Base-by-base conservation (phyloP, 2,113 vertebrate species). In the Egretta garzetta region DNA sequence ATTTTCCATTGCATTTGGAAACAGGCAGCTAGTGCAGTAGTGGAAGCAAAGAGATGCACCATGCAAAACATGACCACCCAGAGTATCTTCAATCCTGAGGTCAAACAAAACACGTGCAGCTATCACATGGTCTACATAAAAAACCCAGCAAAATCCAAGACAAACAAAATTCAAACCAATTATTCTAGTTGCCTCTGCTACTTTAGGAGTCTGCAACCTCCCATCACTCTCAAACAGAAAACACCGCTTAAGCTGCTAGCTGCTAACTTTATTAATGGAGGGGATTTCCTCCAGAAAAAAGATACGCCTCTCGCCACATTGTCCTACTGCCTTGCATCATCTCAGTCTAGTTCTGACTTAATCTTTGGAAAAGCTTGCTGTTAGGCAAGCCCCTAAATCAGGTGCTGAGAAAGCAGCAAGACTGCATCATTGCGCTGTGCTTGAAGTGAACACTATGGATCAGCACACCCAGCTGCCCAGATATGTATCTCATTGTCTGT, bases 401-500 rank as follows among this genome's bases (percentile, higher is more conserved):
- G 28, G n/a, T 41, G 47, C 43, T 72, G 50, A 90, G 79, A 73
- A 86, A 80, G 39, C 35, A 90, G 18, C 8, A 41, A 39, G 39
- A 10, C 33, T n/a, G 14, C 15, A 45, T 21, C 28, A 15, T 4
- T 49, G 71, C 1, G 0, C 55, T 64, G 56, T 18, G 53, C 59
- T 3, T 41, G 55, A 68, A 33, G 14, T 5, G 12, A 70, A 24
- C 2, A 5, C 21, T 26, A 10, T 2, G 18, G 72, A 49, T 53
- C 43, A 32, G 43, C 0, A 0, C 14, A n/a, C 10, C 35, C 55
- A 72, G 53, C 21, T 81, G 47, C 30, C n/a, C 21, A 19, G 53
- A 33, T 8, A 70, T 2, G 3, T 10, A 47, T 20, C 35, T 67
- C 75, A 45, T 2, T 28, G 33, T 16, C 62, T 73, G 1, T 16